These are phyloP conservation scores for Colaptes auratus DNA, from an alignment of 2,113 vertebrate genomes.

Conservation along the genomic window DNA sequence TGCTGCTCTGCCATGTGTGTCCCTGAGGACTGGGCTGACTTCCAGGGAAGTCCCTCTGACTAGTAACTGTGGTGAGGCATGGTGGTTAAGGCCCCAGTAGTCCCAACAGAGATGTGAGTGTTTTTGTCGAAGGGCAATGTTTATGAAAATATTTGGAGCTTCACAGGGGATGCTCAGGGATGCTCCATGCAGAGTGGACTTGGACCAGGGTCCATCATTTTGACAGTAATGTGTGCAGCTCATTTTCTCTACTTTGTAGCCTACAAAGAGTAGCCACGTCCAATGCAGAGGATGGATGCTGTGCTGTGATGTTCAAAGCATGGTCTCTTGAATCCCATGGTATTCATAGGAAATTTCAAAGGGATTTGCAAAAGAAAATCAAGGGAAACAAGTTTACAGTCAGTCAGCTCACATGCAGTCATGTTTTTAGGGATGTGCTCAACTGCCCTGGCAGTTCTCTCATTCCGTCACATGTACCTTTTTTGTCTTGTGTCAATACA, in stretches of 20 bases:
- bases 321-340: neutral
- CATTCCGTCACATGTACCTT: neutral
- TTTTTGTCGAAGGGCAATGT: neutral
- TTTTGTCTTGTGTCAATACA: neutral
- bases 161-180: neutral
- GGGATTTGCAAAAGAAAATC: neutral
- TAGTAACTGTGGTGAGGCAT: neutral
- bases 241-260: neutral
- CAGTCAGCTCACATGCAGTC: neutral
- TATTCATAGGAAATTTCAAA: neutral
- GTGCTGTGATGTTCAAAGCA: neutral
- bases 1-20: neutral
- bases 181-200: neutral
- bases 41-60: neutral
- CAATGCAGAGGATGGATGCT: neutral
- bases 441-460: neutral
- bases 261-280: neutral
- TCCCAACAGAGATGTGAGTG: neutral
- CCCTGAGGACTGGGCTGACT: neutral
- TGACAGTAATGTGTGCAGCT: neutral
- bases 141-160: neutral
- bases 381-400: neutral
- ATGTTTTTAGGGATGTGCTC: neutral
- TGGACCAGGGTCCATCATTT: neutral
- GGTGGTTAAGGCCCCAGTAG: rapidly evolving